Percentiles rank a stretch among this genome's conserved stretches.
Conservation (phyloP, 1,140 invertebrate genomes). For the Polypedilum pembai region DNA sequence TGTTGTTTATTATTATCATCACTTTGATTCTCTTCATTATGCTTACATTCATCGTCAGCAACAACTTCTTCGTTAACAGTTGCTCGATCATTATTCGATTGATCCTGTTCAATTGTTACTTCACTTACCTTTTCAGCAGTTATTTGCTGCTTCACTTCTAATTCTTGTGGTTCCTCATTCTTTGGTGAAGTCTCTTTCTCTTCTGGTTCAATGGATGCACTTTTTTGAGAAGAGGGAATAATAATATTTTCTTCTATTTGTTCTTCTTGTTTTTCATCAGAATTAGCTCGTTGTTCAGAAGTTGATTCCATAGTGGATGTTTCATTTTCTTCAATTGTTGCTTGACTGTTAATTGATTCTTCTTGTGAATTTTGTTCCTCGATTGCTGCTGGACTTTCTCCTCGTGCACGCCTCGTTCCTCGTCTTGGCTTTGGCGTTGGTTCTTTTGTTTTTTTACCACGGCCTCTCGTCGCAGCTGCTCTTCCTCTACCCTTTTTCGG, state of each 20-base stretch:
- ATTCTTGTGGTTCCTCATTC: neutral
- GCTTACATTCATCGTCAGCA: neutral
- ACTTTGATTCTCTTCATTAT: neutral
- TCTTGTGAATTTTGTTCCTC: neutral
- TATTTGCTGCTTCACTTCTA: neutral
- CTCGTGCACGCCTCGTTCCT: neutral
- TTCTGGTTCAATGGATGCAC: neutral
- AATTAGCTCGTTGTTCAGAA: neutral
- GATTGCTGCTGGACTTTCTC: neutral
- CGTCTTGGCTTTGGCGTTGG: neutral
- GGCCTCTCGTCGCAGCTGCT: neutral
- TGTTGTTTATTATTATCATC: neutral
- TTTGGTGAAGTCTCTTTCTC: neutral
- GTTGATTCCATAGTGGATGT: neutral
- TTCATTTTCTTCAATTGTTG: constrained; percentile 9
- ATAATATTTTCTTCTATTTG: neutral
- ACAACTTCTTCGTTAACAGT: constrained; percentile 22
- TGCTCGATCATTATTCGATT: neutral
- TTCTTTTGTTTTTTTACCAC: neutral
- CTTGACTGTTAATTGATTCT: neutral
- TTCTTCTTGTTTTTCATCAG: neutral
- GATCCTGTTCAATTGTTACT: constrained; percentile 27
- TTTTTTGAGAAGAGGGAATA: neutral
- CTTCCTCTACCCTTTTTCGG: neutral
- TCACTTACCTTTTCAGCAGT: constrained; percentile 25